These are phyloP conservation scores for Cyanoderma ruficeps DNA, from an alignment of 2,113 vertebrate species.

Conservation along the genomic window DNA sequence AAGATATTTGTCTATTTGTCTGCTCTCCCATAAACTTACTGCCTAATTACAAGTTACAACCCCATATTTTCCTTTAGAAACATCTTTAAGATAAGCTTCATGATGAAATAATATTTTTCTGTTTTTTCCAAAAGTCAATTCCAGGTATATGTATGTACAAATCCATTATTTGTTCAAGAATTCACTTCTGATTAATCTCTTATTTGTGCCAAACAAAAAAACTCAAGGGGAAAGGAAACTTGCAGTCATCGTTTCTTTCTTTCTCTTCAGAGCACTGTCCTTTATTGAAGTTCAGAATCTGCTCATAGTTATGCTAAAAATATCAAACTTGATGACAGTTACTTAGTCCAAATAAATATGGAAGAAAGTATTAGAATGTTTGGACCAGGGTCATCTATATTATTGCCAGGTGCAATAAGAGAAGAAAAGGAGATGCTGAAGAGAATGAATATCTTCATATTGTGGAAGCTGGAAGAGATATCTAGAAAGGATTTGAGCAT, in stretches of 20 bases:
- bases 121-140: background rate
- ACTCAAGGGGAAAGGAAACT: background rate
- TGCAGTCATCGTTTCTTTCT: background rate
- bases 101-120: background rate
- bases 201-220: background rate
- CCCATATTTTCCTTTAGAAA: background rate
- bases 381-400: background rate
- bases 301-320: background rate
- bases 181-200: conserved; percentile 23
- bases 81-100: background rate
- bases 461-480: background rate
- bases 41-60: background rate
- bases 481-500: background rate
- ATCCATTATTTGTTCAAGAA: conserved; percentile 46
- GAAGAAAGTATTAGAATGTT: background rate
- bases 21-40: background rate
- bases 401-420: background rate
- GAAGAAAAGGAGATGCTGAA: background rate
- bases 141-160: background rate
- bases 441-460: background rate
- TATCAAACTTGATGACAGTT: background rate
- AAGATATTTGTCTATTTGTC: background rate
- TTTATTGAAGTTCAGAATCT: background rate
- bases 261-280: background rate
- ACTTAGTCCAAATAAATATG: background rate